A percentile compares a stretch with the other conserved stretches of the same genome.
Evolutionary conservation across 2,888 invertebrate genomes (phyloP).

Genomic region (Siphlonurus alternatus): DNA sequence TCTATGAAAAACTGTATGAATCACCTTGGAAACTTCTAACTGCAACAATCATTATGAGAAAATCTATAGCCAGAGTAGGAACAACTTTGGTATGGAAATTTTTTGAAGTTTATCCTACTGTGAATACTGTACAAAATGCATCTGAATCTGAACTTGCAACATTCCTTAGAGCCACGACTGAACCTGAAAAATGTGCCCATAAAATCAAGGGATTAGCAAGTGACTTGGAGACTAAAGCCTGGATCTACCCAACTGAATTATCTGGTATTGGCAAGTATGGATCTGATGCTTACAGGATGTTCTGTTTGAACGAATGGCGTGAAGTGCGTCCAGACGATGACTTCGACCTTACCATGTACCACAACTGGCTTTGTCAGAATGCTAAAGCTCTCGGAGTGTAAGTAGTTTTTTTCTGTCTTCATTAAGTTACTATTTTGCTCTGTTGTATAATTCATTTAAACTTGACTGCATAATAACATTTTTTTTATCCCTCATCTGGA

Average conservation of each 20-base stretch:
- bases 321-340: slow-evolving; percentile 17
- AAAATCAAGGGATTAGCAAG: slow-evolving; percentile 23
- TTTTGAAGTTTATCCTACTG: slow-evolving; percentile 26
- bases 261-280: slow-evolving; percentile 34
- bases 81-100: slow-evolving; percentile 28
- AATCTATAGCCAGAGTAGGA: slow-evolving; percentile 17
- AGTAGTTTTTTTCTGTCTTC: no score
- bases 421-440: no score
- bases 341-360: slow-evolving; percentile 18
- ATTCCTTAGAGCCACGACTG: slow-evolving; percentile 27
- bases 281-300: slow-evolving; percentile 33
- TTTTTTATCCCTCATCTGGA: no score
- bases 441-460: no score
- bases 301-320: slow-evolving; percentile 24
- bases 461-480: no score
- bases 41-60: slow-evolving; percentile 30
- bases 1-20: slow-evolving; percentile 31
- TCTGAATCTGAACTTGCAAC: slow-evolving; percentile 24
- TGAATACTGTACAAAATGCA: slow-evolving; percentile 24
- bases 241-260: slow-evolving; percentile 31
- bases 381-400: no score
- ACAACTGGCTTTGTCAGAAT: slow-evolving; percentile 18
- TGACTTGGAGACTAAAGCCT: slow-evolving; percentile 22
- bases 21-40: slow-evolving; percentile 34
- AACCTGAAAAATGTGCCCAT: slow-evolving; percentile 25